Base-by-base conservation (phyloP, 2,113 vertebrate species). In the Panurus biarmicus region DNA sequence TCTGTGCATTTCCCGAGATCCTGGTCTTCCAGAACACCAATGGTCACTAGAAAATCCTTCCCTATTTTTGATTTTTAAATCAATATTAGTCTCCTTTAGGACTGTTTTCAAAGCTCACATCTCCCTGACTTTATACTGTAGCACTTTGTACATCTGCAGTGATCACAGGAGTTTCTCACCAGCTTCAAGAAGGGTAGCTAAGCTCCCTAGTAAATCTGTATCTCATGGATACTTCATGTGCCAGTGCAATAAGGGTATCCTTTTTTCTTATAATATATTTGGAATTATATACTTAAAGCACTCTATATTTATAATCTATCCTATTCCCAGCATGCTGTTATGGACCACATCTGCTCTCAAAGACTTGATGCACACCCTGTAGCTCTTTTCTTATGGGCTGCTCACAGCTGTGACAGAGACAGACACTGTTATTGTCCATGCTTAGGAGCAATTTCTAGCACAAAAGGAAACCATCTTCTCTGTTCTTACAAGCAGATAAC, bases 381-480 rank as follows among this genome's bases (percentile, higher is more conserved):
- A 72, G 57, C 56, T 78, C 76, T 70, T 95, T 56, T 10, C 75
- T 83, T 86, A 81, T 10, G 62, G 64, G 61, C 51, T 91, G 58
- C 65, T 88, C 64, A 33, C 26, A 78, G 67, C 33, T 21, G 2
- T 64, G 65, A 85, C 88, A 81, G 61, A 93, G 60, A 96, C 25
- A 91, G 75, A 66, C n/a, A 54, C 42, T 35, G 50, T 61, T 93
- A 86, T 42, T 80, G 85, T 24, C 62, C 84, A 53, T 60, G 79
- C 71, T 93, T 72, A 95, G 73, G 79, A 93, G 65, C 86, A 93
- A 94, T 93, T 94, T 84, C 66, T 35, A 47, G 56, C 62, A 94
- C 58, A 92, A 72, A 92, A 62, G 33, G 76, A 70, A 92, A 74
- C 29, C 29, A 73, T 75, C 65, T 86, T 38, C 83, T 69, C 76